Percentiles rank a stretch among this genome's conserved stretches.
Conservation (phyloP, 1,140 invertebrate species). For the Pogonomyrmex californicus region DNA sequence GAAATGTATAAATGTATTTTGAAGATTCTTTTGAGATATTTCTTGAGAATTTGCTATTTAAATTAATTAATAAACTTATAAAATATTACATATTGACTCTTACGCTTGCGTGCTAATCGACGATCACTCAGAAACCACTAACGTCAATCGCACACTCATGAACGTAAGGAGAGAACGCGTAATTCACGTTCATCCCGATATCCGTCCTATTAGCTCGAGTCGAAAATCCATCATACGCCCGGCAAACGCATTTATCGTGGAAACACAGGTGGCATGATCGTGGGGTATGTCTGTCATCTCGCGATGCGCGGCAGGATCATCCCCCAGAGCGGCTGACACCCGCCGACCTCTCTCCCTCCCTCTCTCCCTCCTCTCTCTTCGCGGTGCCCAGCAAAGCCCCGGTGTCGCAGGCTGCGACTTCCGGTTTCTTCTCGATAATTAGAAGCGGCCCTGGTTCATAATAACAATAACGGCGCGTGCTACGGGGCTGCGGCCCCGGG, state of each 20-base stretch:
- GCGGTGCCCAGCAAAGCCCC: not conserved
- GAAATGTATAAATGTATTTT: not conserved
- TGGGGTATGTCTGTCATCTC: constrained; percentile 30
- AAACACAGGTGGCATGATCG: constrained; percentile 33
- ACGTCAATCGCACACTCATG: no score
- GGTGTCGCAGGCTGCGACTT: constrained; percentile 68
- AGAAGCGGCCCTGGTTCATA: constrained; percentile 70
- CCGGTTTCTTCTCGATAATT: constrained; percentile 76
- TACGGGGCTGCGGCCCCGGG: constrained; percentile 72
- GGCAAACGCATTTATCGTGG: constrained; percentile 34
- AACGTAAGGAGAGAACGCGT: not conserved
- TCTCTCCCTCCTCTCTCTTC: not conserved
- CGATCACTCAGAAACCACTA: not conserved
- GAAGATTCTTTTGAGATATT: not conserved
- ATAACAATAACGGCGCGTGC: constrained; percentile 73
- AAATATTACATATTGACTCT: not conserved
- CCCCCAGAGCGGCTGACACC: not conserved
- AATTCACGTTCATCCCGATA: constrained; percentile 7
- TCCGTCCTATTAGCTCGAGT: constrained; percentile 4
- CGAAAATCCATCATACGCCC: constrained; percentile 13
- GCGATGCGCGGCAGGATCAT: constrained; percentile 1
- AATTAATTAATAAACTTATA: not conserved
- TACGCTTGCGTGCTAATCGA: not conserved
- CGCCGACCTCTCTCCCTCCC: not conserved
- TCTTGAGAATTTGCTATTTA: not conserved